phyloP scores from a whole-genome alignment of 2,797 vertebrate species.

The Characodon lateralis region DNA sequence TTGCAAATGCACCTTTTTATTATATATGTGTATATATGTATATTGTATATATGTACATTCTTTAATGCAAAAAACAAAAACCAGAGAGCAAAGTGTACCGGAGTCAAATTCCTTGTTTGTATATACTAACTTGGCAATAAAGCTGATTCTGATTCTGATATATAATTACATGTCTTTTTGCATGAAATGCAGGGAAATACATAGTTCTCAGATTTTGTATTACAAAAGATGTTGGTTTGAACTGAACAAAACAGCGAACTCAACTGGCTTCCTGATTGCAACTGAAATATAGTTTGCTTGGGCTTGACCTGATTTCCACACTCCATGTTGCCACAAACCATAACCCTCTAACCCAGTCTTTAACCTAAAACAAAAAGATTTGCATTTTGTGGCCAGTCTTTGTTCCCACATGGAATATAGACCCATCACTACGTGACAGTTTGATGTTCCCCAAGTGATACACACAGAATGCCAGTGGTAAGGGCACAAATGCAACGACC shows the following conservation, averaged over 20 bases:
- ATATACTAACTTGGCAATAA: too few relatives aligned
- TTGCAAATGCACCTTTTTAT: too few relatives aligned
- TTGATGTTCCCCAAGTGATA: background rate
- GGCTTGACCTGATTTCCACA: background rate
- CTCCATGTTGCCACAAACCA: background rate
- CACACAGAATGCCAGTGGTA: slow-evolving; percentile 23
- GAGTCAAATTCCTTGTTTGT: too few relatives aligned
- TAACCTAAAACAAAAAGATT: background rate
- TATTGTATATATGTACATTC: too few relatives aligned
- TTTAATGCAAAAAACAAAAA: too few relatives aligned
- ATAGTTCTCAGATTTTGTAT: background rate
- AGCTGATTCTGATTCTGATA: too few relatives aligned
- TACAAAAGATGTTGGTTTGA: background rate
- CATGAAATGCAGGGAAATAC: background rate
- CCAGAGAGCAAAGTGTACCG: too few relatives aligned
- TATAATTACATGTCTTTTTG: background rate
- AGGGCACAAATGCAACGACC: slow-evolving; percentile 30
- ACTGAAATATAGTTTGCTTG: background rate
- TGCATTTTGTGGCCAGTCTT: background rate
- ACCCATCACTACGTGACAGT: background rate
- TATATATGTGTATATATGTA: too few relatives aligned
- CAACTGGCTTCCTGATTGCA: background rate
- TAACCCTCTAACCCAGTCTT: background rate
- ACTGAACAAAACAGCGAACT: background rate
- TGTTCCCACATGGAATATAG: too few relatives aligned